Conservation (phyloP, 2,113 vertebrate genomes). For the Chelonoidis abingdonii region DNA sequence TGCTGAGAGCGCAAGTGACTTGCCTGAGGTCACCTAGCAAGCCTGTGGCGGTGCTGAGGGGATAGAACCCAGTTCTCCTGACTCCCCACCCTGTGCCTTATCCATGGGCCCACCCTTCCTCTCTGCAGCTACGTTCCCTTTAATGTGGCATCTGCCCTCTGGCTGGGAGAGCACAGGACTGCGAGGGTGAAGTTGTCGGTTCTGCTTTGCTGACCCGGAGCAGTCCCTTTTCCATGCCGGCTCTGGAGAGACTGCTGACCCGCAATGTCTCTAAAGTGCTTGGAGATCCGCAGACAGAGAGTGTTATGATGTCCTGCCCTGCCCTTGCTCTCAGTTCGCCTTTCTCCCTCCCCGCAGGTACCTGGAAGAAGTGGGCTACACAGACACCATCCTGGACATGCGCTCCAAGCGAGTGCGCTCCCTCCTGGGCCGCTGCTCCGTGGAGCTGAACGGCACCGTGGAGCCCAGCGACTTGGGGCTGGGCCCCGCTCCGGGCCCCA, state of each 20-base stretch:
- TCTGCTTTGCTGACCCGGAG: neutral
- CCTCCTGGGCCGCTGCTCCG: slow-evolving; percentile 85
- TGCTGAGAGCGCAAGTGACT: neutral
- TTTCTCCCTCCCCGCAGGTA: slow-evolving; percentile 78
- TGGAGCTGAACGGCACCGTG: slow-evolving; percentile 84
- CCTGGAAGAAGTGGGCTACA: slow-evolving; percentile 93
- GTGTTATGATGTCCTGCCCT: no score
- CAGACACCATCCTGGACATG: slow-evolving; percentile 93
- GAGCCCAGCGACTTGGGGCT: slow-evolving; percentile 73
- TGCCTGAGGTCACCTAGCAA: neutral
- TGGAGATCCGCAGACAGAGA: neutral
- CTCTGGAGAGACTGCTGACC: neutral
- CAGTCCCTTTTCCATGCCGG: neutral
- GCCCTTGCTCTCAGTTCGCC: neutral
- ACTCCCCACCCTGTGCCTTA: neutral
- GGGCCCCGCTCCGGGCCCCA: slow-evolving; percentile 45
- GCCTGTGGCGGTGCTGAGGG: neutral
- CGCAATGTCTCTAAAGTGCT: neutral
- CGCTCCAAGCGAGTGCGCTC: slow-evolving; percentile 89
- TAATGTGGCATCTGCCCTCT: neutral
- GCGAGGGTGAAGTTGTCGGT: neutral
- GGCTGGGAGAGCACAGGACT: neutral
- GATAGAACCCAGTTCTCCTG: neutral
- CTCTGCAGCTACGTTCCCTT: neutral
- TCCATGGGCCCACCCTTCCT: neutral